Conservation (phyloP, 2,888 invertebrate species). For the Spilosoma lubricipeda region DNA sequence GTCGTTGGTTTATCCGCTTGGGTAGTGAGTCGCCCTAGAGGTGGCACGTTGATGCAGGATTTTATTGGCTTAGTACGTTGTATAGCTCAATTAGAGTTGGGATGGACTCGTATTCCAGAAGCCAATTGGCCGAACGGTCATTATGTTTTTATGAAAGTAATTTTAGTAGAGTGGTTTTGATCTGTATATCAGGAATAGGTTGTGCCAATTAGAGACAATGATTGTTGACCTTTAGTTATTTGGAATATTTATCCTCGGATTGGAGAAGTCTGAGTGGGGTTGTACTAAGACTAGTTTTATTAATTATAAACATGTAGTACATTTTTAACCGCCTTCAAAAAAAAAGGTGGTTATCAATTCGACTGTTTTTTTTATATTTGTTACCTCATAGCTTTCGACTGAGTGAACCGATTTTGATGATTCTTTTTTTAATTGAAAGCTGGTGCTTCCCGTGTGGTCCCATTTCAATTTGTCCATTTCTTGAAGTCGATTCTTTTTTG, state of each 20-base stretch:
- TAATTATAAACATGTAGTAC: too few species aligned
- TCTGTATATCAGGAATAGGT: not conserved
- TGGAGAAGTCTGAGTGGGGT: not conserved
- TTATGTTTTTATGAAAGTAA: not conserved
- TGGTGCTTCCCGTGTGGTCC: too few species aligned
- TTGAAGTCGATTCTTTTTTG: too few species aligned
- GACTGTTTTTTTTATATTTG: too few species aligned
- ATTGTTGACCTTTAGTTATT: not conserved
- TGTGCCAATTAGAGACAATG: not conserved
- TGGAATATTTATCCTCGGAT: not conserved
- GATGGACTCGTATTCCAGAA: slow-evolving; percentile 3
- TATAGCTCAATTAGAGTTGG: not conserved
- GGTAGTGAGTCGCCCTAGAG: slow-evolving; percentile 53
- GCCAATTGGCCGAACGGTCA: not conserved
- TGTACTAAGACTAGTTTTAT: too few species aligned
- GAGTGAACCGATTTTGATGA: too few species aligned
- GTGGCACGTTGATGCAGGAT: slow-evolving; percentile 34
- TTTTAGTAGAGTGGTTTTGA: not conserved
- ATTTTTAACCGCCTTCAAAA: too few species aligned
- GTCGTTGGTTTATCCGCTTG: slow-evolving; percentile 62
- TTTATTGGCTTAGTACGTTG: slow-evolving; percentile 10
- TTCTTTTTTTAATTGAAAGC: too few species aligned
- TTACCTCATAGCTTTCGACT: too few species aligned
- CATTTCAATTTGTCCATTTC: too few species aligned
- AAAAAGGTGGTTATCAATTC: too few species aligned